phyloP scores from a whole-genome alignment of 2,113 vertebrate species.

The Henicopernis longicauda region DNA sequence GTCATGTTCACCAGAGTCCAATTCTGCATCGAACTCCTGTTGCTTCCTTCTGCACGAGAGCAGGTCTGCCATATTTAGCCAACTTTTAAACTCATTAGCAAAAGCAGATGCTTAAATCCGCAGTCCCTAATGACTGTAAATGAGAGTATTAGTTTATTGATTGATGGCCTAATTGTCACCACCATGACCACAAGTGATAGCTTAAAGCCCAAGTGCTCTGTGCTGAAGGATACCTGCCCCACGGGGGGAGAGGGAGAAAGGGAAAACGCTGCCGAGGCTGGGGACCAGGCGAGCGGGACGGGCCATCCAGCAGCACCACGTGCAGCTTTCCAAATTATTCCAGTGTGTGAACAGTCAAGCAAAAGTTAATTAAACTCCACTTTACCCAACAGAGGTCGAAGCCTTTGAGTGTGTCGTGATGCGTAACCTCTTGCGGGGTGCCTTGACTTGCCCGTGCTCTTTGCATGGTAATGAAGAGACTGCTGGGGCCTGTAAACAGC shows the following conservation, averaged over 20 bases:
- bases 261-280: neutral
- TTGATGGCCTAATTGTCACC: slow-evolving; percentile 53
- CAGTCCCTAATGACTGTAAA: slow-evolving; percentile 58
- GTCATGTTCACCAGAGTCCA: neutral
- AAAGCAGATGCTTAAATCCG: slow-evolving; percentile 24
- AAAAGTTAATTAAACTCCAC: slow-evolving; percentile 38
- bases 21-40: neutral
- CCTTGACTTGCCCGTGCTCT: neutral
- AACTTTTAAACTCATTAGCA: slow-evolving; percentile 54
- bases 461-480: neutral
- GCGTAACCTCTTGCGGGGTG: neutral
- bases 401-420: neutral
- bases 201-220: neutral
- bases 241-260: neutral
- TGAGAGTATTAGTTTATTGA: slow-evolving; percentile 59
- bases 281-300: neutral
- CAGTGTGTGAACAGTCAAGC: neutral
- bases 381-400: neutral
- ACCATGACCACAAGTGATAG: neutral
- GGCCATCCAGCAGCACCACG: neutral
- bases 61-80: slow-evolving; percentile 29
- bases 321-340: neutral
- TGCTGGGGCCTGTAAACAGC: neutral
- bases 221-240: neutral
- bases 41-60: neutral